These are phyloP conservation scores for Scarus forsteni DNA, from an alignment of 2,797 vertebrate genomes.

Conservation along the genomic window DNA sequence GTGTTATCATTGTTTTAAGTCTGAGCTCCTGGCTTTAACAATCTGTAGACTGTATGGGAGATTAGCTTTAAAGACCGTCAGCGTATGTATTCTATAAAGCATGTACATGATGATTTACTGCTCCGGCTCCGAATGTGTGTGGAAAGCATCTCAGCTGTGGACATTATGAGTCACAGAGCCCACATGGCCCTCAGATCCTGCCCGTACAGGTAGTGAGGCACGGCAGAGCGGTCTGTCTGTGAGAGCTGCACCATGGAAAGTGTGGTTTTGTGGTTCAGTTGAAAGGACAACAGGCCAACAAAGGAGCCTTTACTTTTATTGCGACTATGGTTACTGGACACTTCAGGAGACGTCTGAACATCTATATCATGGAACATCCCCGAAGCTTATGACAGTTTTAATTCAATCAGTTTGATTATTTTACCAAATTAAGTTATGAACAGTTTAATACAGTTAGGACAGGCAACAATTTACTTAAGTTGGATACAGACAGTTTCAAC, in stretches of 20 bases:
- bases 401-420: not conserved
- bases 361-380: slow-evolving; percentile 34
- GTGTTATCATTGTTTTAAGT: not conserved
- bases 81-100: slow-evolving; percentile 31
- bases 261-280: slow-evolving; percentile 69
- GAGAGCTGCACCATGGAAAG: slow-evolving; percentile 68
- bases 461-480: too few species aligned
- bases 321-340: slow-evolving; percentile 38
- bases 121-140: slow-evolving; percentile 59
- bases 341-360: slow-evolving; percentile 18
- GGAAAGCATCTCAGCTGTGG: slow-evolving; percentile 72
- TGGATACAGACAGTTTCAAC: too few species aligned
- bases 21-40: not conserved
- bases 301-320: slow-evolving; percentile 66
- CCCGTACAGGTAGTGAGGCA: slow-evolving; percentile 65
- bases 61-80: not conserved
- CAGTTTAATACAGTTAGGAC: too few species aligned
- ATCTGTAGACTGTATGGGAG: not conserved
- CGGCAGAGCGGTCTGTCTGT: slow-evolving; percentile 43
- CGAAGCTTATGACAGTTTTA: slow-evolving; percentile 2
- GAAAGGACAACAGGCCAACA: slow-evolving; percentile 70
- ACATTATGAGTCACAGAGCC: slow-evolving; percentile 73
- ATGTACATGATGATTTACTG: slow-evolving; percentile 61
- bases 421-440: too few species aligned
- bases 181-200: slow-evolving; percentile 58